phyloP scores from a whole-genome alignment of 2,888 invertebrate species.

The Oscheius sp. region DNA sequence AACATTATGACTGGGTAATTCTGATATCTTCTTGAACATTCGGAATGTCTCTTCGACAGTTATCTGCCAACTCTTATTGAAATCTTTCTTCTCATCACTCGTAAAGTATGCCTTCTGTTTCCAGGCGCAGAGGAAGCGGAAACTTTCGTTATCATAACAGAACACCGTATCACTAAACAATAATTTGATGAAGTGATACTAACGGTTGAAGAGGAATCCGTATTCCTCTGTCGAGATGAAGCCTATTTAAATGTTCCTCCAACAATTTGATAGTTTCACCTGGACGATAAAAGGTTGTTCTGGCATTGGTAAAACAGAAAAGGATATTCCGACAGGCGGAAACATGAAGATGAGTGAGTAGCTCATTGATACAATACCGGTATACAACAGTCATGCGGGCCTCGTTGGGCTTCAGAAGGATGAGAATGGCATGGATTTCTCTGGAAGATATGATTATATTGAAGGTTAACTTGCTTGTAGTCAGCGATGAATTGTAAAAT shows the following conservation, averaged over 20 bases:
- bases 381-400: slow-evolving; percentile 38
- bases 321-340: slow-evolving; percentile 53
- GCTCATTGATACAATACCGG: slow-evolving; percentile 55
- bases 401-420: slow-evolving; percentile 50
- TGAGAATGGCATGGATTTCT: slow-evolving; percentile 44
- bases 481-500: slow-evolving; percentile 18
- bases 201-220: slow-evolving; percentile 16
- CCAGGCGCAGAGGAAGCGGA: slow-evolving; percentile 41
- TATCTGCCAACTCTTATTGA: slow-evolving; percentile 34
- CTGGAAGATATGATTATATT: background rate
- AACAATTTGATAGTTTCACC: slow-evolving; percentile 29
- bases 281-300: slow-evolving; percentile 29
- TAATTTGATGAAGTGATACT: background rate
- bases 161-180: slow-evolving; percentile 32
- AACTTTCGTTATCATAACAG: slow-evolving; percentile 49
- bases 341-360: slow-evolving; percentile 51
- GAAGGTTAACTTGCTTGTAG: background rate
- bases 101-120: slow-evolving; percentile 19
- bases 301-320: slow-evolving; percentile 57
- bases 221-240: slow-evolving; percentile 12
- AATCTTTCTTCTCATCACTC: slow-evolving; percentile 2
- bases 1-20: slow-evolving; percentile 9
- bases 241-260: slow-evolving; percentile 17
- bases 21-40: slow-evolving; percentile 32
- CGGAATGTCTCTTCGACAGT: slow-evolving; percentile 32